Conservation (phyloP, 1,140 invertebrate species). For the Lepidurus couesii region DNA sequence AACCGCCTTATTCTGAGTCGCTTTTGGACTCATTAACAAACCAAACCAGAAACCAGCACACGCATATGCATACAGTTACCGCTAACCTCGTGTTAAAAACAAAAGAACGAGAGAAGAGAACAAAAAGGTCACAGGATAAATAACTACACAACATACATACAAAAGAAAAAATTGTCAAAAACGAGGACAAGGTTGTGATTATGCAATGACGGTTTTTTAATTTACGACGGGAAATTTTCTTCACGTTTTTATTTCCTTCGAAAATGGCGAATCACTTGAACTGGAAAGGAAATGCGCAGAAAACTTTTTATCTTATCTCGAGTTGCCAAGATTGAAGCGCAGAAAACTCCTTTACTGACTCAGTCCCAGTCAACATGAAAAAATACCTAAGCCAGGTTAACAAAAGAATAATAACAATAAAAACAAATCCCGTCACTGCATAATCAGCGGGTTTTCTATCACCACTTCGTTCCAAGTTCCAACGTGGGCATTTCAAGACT, state of each 20-base stretch:
- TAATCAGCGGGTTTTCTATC: not conserved
- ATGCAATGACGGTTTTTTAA: not conserved
- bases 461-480: not conserved
- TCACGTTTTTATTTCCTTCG: not conserved
- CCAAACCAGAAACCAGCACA: not conserved
- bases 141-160: not conserved
- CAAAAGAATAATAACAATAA: not conserved
- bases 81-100: not conserved
- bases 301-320: not conserved
- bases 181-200: conserved; percentile 3
- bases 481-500: conserved; percentile 42
- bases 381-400: not conserved
- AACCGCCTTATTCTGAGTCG: not conserved
- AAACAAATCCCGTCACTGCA: not conserved
- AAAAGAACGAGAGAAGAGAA: not conserved
- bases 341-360: too few species aligned
- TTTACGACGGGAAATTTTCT: not conserved
- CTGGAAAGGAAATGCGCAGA: not conserved
- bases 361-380: too few species aligned
- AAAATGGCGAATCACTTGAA: not conserved
- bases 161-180: not conserved
- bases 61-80: not conserved
- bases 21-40: not conserved
- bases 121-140: not conserved
- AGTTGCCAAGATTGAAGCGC: too few species aligned